Base-by-base conservation (phyloP, 2,888 invertebrate species). In the Dorcus hopei region DNA sequence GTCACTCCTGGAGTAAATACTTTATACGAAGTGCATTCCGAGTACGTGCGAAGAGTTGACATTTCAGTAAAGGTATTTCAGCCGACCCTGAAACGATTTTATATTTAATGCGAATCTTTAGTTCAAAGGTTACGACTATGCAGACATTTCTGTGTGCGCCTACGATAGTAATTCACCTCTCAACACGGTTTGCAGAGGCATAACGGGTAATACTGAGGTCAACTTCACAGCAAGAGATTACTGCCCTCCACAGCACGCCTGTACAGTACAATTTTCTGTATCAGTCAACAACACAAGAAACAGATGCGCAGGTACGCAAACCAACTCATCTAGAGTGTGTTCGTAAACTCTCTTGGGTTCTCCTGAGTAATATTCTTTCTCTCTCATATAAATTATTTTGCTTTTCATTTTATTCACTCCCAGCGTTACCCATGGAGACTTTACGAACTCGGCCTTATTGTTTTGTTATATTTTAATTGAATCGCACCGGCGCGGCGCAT, bases 301-400 rank as follows among this genome's bases (percentile, higher is more conserved):
- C 63, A 78, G 81, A 66, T 88, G 87, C 72, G 81, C 85, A 74
- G 84, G 87, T 87, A 80, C 80, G 70, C 74, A 53, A 49, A 60
- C n/a, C 38, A 40, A 40, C 11, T 3, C 14, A 11, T 5, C n/a
- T n/a, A n/a, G n/a, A n/a, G n/a, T n/a, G n/a, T n/a, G n/a, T n/a
- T n/a, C n/a, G n/a, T n/a, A n/a, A n/a, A n/a, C n/a, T n/a, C n/a
- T n/a, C n/a, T n/a, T n/a, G n/a, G n/a, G n/a, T n/a, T n/a, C n/a
- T n/a, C n/a, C n/a, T n/a, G n/a, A n/a, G n/a, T n/a, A n/a, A n/a
- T n/a, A n/a, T n/a, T n/a, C n/a, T n/a, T n/a, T n/a, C n/a, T n/a
- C n/a, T n/a, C n/a, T n/a, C n/a, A n/a, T n/a, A n/a, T n/a, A n/a
- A n/a, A n/a, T n/a, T n/a, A n/a, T n/a, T n/a, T n/a, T n/a, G n/a